Evolutionary conservation across 2,888 invertebrate genomes (phyloP), one percentile per base, ranked within the genome.

Genomic region (Epinotia demarniana): DNA sequence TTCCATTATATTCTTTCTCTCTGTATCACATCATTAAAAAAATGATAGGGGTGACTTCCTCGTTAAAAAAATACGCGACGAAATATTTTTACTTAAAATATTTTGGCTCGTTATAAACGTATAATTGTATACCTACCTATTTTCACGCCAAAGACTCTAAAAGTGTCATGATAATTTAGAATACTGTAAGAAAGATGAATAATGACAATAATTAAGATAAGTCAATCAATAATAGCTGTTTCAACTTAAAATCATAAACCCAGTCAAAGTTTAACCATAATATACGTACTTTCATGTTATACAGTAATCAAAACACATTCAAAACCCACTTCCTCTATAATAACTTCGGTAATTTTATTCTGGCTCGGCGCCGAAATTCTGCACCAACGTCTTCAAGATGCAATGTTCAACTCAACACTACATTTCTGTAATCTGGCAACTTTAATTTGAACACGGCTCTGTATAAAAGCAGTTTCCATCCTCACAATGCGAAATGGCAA

Each of bases 401-500:
- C 75, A 66, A 66, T 60, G 58, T 67, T 66, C 57, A 58, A 39
- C 74, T 67, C 62, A 61, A 73, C 72, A 73, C 67, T 67, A 61
- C 64, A 66, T 60, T 66, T 68, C 64, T 60, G 72, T 75, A 75
- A 75, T 75, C 75, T 72, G 75, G 71, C 75, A 75, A 75, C 71
- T 75, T 75, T 75, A 75, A 75, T 75, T 75, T 61, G 75, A 71
- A 67, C 72, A 66, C 53, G 71, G 75, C 75, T 70, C 69, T 39
- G 70, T 75, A 70, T 75, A 71, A 66, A 75, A 75, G 75, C 75
- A 55, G 75, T 72, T 62, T 60, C 49, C 73, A 43, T 61, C 64
- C 66, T 33, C 84, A 84, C 85, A 86, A 86, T 87, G 86, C 83
- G 84, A 82, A 89, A 91, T 89, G 87, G 88, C 85, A 84, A 89